A percentile compares a stretch with the other conserved stretches of the same genome.
These are phyloP conservation scores for Propithecus deckenii DNA, from an alignment of 2,797 vertebrate genomes.

Conservation along the genomic window DNA sequence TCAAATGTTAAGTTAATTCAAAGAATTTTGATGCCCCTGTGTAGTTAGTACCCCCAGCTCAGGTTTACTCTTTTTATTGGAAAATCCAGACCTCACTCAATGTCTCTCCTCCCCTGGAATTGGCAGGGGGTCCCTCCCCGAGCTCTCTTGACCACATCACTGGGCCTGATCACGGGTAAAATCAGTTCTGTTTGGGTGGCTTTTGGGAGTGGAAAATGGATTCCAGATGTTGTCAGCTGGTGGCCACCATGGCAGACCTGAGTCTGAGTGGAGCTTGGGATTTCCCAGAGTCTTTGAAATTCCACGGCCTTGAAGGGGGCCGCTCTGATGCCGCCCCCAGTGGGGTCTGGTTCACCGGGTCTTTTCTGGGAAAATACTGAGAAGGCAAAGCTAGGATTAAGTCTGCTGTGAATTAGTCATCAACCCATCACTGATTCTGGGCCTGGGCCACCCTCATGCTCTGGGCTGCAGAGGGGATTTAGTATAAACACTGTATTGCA, in stretches of 20 bases:
- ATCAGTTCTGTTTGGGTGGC: neutral
- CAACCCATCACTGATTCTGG: neutral
- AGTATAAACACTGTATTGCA: neutral
- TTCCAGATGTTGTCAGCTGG: constrained; percentile 25
- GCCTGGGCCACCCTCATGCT: neutral
- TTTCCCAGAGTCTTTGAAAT: neutral
- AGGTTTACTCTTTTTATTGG: neutral
- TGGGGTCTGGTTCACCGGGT: neutral
- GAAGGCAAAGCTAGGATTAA: neutral
- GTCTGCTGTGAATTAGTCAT: neutral
- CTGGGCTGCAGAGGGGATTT: neutral
- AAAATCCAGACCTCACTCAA: neutral
- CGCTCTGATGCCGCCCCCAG: neutral
- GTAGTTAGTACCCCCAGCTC: neutral
- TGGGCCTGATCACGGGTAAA: neutral
- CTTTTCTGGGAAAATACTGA: neutral
- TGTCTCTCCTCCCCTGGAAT: rapidly evolving
- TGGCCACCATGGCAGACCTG: neutral
- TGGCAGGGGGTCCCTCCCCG: rapidly evolving
- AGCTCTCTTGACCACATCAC: neutral
- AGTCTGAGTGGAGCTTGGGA: neutral
- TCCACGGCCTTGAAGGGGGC: neutral
- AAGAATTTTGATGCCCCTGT: neutral
- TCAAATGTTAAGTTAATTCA: neutral
- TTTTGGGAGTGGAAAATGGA: neutral